These are phyloP conservation scores for Stratiolaelaps scimitus DNA, from an alignment of 1,140 invertebrate species.

Conservation along the genomic window DNA sequence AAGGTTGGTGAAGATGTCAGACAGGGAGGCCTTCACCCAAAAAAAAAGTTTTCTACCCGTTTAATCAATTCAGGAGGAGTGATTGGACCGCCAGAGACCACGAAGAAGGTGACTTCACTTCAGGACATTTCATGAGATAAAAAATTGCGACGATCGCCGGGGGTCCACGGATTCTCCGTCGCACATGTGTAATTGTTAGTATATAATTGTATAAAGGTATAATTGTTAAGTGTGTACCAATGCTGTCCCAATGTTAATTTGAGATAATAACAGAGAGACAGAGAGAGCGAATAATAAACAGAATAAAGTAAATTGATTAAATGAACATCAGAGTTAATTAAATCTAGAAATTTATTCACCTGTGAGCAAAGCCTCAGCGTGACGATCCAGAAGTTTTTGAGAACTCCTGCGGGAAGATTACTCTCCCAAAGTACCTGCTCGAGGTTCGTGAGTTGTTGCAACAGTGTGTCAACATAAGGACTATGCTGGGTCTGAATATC, in stretches of 20 bases:
- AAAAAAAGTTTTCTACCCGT: too few relatives aligned
- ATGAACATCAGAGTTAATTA: slow-evolving; percentile 40
- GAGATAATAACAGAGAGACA: not conserved
- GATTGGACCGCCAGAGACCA: too few relatives aligned
- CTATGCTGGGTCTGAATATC: slow-evolving; percentile 93
- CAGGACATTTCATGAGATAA: too few relatives aligned
- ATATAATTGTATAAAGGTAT: too few relatives aligned
- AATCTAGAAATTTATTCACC: slow-evolving; percentile 11
- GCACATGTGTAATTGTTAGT: too few relatives aligned
- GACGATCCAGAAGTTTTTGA: slow-evolving; percentile 31
- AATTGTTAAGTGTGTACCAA: too few relatives aligned
- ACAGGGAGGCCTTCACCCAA: too few relatives aligned
- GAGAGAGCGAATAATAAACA: not conserved
- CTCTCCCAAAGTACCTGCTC: slow-evolving; percentile 15
- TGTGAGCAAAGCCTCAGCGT: slow-evolving; percentile 5
- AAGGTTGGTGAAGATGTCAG: too few relatives aligned
- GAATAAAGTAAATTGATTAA: slow-evolving; percentile 31
- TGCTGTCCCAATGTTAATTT: slow-evolving; percentile 5
- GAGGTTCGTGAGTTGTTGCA: slow-evolving; percentile 36
- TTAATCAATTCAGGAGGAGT: too few relatives aligned
- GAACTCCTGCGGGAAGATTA: not conserved
- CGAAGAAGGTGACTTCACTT: too few relatives aligned
- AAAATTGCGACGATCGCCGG: too few relatives aligned
- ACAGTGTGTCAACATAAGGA: slow-evolving; percentile 54
- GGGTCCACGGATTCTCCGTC: too few relatives aligned